phyloP scores from a whole-genome alignment of 2,113 vertebrate species.

The Xiphorhynchus elegans region DNA sequence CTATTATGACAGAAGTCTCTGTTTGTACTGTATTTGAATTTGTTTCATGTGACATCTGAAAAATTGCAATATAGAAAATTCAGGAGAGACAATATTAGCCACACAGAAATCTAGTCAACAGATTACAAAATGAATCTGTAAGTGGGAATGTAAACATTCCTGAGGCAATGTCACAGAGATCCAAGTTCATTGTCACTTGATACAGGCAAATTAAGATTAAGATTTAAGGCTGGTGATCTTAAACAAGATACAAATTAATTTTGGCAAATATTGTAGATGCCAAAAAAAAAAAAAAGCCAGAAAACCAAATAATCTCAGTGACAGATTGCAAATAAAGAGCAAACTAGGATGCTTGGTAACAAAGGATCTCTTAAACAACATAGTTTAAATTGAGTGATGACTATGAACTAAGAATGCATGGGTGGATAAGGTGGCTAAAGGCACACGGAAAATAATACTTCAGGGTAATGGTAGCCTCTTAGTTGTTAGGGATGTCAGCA shows the following conservation, averaged over 20 bases:
- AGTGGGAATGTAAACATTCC: neutral
- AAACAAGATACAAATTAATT: neutral
- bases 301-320: neutral
- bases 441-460: neutral
- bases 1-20: neutral
- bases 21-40: neutral
- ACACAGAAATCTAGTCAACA: neutral
- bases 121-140: neutral
- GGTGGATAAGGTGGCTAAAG: neutral
- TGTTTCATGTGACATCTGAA: neutral
- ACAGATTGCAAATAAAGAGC: neutral
- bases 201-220: neutral
- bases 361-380: neutral
- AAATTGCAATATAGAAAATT: neutral
- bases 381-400: neutral
- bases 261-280: neutral
- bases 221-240: neutral
- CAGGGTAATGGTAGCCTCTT: neutral
- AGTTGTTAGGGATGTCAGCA: neutral
- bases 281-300: neutral
- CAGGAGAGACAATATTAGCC: neutral
- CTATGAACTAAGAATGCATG: neutral
- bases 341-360: neutral
- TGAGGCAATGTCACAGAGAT: neutral
- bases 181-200: neutral